Percentiles rank a stretch among this genome's conserved stretches.
Conservation (phyloP, 2,113 vertebrate species). For the Apodemus sylvaticus region DNA sequence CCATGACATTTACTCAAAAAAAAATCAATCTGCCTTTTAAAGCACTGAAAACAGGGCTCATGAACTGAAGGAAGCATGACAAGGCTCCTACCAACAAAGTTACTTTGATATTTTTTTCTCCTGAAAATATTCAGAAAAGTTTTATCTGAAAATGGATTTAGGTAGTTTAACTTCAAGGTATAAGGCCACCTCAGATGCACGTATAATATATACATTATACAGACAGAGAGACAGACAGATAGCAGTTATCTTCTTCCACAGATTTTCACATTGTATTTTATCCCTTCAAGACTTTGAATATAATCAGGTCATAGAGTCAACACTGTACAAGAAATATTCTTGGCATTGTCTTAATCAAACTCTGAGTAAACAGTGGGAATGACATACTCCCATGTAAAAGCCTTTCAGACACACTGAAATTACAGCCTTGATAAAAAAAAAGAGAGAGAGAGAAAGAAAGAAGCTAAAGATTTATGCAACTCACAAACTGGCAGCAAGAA, state of each 20-base stretch:
- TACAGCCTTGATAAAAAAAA: neutral
- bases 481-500: neutral
- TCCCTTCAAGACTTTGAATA: constrained; percentile 46
- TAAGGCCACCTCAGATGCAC: constrained; percentile 9
- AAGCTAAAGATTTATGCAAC: neutral
- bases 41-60: constrained; percentile 37
- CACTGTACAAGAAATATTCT: constrained; percentile 41
- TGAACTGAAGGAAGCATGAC: constrained; percentile 68
- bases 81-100: constrained; percentile 58
- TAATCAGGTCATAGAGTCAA: constrained; percentile 65
- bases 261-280: constrained; percentile 64
- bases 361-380: neutral
- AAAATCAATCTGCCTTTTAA: constrained; percentile 72
- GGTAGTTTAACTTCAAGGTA: constrained; percentile 60
- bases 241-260: constrained; percentile 45
- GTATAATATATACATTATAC: neutral
- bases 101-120: constrained; percentile 60
- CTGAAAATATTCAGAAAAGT: constrained; percentile 46
- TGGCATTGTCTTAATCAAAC: constrained; percentile 59
- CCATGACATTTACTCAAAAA: constrained; percentile 72
- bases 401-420: neutral
- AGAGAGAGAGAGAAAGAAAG: neutral
- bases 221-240: neutral
- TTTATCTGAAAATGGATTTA: constrained; percentile 65
- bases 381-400: neutral